phyloP scores from a whole-genome alignment of 2,113 vertebrate genomes.

The Caretta caretta region DNA sequence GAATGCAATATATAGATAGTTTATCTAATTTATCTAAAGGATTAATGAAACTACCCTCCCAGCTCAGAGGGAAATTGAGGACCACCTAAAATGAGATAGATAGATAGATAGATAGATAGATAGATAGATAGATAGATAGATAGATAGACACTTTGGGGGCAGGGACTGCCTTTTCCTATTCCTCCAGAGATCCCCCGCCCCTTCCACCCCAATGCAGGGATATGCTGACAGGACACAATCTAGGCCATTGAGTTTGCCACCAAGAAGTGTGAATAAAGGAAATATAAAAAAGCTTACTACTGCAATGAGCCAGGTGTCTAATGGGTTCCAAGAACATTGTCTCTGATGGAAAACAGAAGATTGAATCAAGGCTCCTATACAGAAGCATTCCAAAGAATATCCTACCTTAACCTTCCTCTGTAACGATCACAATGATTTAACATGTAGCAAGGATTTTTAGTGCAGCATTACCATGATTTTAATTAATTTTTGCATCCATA shows the following conservation, averaged over 20 bases:
- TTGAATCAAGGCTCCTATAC: not conserved
- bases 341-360: not conserved
- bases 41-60: too few species aligned
- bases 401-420: not conserved
- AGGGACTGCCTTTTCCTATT: not conserved
- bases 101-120: too few species aligned
- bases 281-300: slow-evolving; percentile 5
- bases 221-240: not conserved
- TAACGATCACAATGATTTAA: slow-evolving; percentile 17
- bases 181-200: not conserved
- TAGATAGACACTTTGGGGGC: not conserved
- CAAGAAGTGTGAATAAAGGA: slow-evolving; percentile 8
- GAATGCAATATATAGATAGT: too few species aligned
- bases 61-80: too few species aligned
- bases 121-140: too few species aligned
- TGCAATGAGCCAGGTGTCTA: not conserved
- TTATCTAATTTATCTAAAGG: too few species aligned
- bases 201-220: not conserved
- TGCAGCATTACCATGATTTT: slow-evolving; percentile 37
- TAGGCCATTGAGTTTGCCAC: not conserved
- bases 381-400: slow-evolving; percentile 9
- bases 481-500: slow-evolving; percentile 60
- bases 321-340: slow-evolving; percentile 7
- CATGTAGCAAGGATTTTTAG: slow-evolving; percentile 42
- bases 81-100: too few species aligned